These are phyloP conservation scores for Ephestia elutella DNA, from an alignment of 1,140 invertebrate species.

Conservation along the genomic window DNA sequence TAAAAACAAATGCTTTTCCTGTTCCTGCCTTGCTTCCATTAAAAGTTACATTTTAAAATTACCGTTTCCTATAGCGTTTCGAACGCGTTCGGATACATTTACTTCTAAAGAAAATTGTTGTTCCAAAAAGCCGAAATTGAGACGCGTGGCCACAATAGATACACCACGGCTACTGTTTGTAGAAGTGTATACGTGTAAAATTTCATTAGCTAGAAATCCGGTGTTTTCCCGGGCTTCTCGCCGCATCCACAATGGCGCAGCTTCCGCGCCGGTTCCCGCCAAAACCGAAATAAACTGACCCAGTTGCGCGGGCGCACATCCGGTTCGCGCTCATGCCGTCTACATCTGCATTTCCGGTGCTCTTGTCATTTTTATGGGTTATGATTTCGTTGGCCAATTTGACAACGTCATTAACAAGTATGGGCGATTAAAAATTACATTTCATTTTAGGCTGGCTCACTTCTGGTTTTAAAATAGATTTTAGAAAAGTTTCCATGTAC, in stretches of 20 bases:
- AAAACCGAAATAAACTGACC: constrained; percentile 73
- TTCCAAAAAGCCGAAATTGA: constrained; percentile 10
- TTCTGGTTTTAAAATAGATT: constrained; percentile 5
- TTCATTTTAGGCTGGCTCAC: constrained; percentile 8
- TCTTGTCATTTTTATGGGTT: constrained; percentile 65
- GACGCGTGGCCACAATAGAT: constrained; percentile 5
- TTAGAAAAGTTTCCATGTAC: not conserved
- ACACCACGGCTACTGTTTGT: constrained; percentile 32
- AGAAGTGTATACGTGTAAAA: constrained; percentile 42
- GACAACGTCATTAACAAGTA: constrained; percentile 1
- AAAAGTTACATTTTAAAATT: not conserved
- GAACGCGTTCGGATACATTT: constrained; percentile 30
- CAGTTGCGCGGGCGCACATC: constrained; percentile 65
- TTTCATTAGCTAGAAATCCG: constrained; percentile 70
- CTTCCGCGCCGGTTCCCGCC: constrained; percentile 70
- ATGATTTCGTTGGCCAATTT: constrained; percentile 45
- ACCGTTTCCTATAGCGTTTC: not conserved
- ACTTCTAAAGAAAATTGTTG: constrained; percentile 44
- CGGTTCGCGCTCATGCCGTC: constrained; percentile 43
- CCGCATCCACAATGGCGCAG: constrained; percentile 66
- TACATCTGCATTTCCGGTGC: constrained; percentile 64
- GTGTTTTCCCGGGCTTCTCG: constrained; percentile 64
- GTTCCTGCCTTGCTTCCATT: not conserved
- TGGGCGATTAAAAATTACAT: constrained; percentile 14
- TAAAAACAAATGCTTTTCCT: not conserved